Evolutionary conservation across 1,140 invertebrate species (phyloP), one percentile per base, ranked within the genome.

Genomic region (Spodoptera litura): DNA sequence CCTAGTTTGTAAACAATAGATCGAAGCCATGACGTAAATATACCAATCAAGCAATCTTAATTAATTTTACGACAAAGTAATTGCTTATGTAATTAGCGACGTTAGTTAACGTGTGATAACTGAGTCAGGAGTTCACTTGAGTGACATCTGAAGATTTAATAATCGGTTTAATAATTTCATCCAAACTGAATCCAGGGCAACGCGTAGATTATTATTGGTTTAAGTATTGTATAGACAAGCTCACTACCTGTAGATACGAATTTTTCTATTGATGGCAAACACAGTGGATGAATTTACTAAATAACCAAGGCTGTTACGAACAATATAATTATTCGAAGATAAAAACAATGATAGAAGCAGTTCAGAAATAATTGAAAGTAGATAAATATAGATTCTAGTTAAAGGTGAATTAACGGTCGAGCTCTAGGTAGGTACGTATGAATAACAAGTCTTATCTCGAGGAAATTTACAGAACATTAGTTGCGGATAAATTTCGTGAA

Each of bases 1-100:
- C 38, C 27, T 56, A 71, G 68, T 71, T 71, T 11, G 52, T 71
- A 73, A 73, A 73, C 71, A 73, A 73, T 73, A 71, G 71, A 51
- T 44, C 31, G 13, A 31, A n/a, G 71, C n/a, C 15, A 49, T 59
- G 56, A 73, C 38, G 71, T 49, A 59, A 73, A 49, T 49, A 12
- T 12, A 49, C 55, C 71, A 73, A 73, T 73, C 71, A 56, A 70
- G 56, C 56, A 13, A 49, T 27, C 35, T 73, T 73, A 73, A 73
- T 73, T 73, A 59, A 56, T 51, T 59, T 73, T 58, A 73, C 15
- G 38, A 73, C 56, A 73, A 73, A 73, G 55, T 73, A 59, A 71
- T 73, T 73, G 56, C 56, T 55, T 59, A 59, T 20, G 71, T 73
- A 59, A 73, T 59, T 49, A 59, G 20, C 35, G 15, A 38, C 56